Percentiles rank a stretch among this genome's conserved stretches.
These are phyloP conservation scores for Cordilura impudica DNA, from an alignment of 2,888 invertebrate genomes.

Conservation along the genomic window DNA sequence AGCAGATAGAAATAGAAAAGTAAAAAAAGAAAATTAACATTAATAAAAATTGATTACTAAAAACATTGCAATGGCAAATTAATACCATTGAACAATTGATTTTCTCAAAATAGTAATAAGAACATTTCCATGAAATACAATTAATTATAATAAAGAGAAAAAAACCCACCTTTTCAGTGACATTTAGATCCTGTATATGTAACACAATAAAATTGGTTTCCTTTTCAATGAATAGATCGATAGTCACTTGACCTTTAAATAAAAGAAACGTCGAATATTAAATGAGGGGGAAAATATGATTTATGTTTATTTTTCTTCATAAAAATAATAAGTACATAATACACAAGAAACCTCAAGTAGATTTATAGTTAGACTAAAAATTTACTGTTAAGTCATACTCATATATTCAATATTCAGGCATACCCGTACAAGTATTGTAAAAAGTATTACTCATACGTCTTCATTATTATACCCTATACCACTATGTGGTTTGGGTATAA, in stretches of 20 bases:
- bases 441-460: too few species aligned
- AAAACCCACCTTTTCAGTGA: slow-evolving; percentile 85
- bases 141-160: slow-evolving; percentile 32
- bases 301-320: too few species aligned
- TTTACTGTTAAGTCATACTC: too few species aligned
- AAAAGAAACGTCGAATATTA: slow-evolving; percentile 5
- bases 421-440: too few species aligned
- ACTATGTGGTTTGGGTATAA: too few species aligned
- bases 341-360: too few species aligned
- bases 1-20: slow-evolving; percentile 5
- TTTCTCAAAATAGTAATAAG: neutral
- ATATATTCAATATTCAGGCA: too few species aligned
- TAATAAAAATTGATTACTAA: slow-evolving; percentile 15
- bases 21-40: neutral
- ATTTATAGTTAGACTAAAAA: too few species aligned
- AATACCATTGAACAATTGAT: neutral
- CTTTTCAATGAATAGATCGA: slow-evolving; percentile 89
- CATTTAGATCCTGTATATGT: slow-evolving; percentile 91
- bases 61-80: neutral
- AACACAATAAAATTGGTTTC: slow-evolving; percentile 90
- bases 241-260: slow-evolving; percentile 87
- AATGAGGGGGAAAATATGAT: slow-evolving; percentile 8
- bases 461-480: too few species aligned
- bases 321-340: too few species aligned
- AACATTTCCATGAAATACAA: slow-evolving; percentile 12